Evolutionary conservation across 2,888 invertebrate genomes (phyloP), one percentile per base, ranked within the genome.

Genomic region (Leptopilina syphax): DNA sequence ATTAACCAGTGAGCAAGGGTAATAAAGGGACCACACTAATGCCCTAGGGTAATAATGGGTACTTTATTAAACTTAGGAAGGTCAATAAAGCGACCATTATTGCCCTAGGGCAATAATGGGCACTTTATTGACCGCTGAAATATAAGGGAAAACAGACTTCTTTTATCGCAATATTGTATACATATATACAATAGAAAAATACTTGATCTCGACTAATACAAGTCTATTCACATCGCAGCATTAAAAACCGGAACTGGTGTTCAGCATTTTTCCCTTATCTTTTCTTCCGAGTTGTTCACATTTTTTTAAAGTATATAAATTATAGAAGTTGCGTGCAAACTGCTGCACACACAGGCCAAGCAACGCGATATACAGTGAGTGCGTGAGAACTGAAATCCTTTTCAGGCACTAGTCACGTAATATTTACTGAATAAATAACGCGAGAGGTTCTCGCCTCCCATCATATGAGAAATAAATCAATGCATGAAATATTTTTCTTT

Each of bases 291-390:
- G 27, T 54, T 27, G 24, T 70, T 70, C 70, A 34, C 54, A 54
- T 34, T 70, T 70, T 34, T 54, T 34, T 50, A 13, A 68, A 50
- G 54, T 13, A 54, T 70, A 54, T 70, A 70, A 70, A 27, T 54
- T 54, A 54, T 70, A 54, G 50, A 70, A 70, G 27, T 54, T 54
- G 50, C 54, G 70, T 70, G 70, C 27, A 70, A 70, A 54, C 12
- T 70, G 70, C 12, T 70, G 70, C 70, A 70, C 18, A 50, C 5
- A 50, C 27, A 12, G 12, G 24, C 54, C 9, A 10, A 1, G 2
- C 3, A 6, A 4, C 10, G 50, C 50, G 50, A 9, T 50, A 50
- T 50, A 50, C 24, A 47, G 18, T 13, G 6, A 24, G 70, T 70
- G 70, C 70, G 70, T 70, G 70, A 70, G 27, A 70, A 54, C 27